Evolutionary conservation across 2,888 invertebrate species (phyloP), one percentile per base, ranked within the genome.

Genomic region (Trichopria drosophilae): DNA sequence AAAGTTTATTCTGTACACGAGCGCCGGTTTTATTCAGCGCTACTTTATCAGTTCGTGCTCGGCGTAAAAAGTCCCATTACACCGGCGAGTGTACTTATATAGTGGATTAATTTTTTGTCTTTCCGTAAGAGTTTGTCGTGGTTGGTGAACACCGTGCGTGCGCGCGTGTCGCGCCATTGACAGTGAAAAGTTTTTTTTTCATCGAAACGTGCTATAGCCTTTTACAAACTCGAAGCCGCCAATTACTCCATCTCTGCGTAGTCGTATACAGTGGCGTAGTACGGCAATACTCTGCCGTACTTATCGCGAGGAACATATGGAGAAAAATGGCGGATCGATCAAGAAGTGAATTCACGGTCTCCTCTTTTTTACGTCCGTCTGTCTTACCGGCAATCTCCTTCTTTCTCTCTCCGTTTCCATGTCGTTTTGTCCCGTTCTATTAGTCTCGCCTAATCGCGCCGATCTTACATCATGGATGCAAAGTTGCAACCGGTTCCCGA

Each of bases 401-500:
- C 59, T 63, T 57, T 58, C 46, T 53, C 47, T 53, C 53, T 55
- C 52, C 40, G n/a, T n/a, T n/a, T n/a, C n/a, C n/a, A n/a, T n/a
- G n/a, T n/a, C n/a, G n/a, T n/a, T n/a, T n/a, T n/a, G n/a, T n/a
- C n/a, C n/a, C n/a, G n/a, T n/a, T n/a, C n/a, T n/a, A n/a, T n/a
- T n/a, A n/a, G n/a, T n/a, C 59, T 56, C 55, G 58, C 59, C 67
- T 70, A 70, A 71, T 72, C 67, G 64, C 66, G 63, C 53, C 56
- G 58, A 59, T 68, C 66, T 73, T 72, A 71, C 70, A 67, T 73
- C 71, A 72, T 64, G 60, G 61, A 68, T 69, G 72, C 70, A 72
- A 72, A 69, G 64, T 66, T 61, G 59, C 62, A 72, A 73, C 71
- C 73, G 73, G 71, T 73, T 73, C 55, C 55, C 54, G 52, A 57